Conservation (phyloP, 1,140 invertebrate species). For the Oncopeltus fasciatus region DNA sequence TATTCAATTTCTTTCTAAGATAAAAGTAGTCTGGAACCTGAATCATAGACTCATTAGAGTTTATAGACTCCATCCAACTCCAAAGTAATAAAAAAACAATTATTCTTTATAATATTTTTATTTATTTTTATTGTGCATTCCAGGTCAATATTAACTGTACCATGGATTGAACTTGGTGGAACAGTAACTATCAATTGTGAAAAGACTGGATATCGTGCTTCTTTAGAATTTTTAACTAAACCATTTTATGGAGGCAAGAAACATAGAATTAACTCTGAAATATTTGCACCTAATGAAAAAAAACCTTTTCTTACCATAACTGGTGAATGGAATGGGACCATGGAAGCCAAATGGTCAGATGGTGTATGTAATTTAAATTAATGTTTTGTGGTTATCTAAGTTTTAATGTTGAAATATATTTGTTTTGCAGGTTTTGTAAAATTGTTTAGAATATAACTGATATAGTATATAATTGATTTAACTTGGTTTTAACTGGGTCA, state of each 20-base stretch:
- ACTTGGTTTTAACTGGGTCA: no score
- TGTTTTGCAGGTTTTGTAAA: no score
- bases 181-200: conserved; percentile 72
- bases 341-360: conserved; percentile 75
- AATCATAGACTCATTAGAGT: no score
- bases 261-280: conserved; percentile 73
- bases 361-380: conserved; percentile 40
- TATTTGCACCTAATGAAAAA: conserved; percentile 60
- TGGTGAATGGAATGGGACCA: conserved; percentile 92
- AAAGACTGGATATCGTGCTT: conserved; percentile 77
- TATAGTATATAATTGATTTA: no score
- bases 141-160: conserved; percentile 85
- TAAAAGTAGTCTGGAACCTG: not conserved
- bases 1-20: not conserved
- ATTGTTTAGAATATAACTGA: no score
- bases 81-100: not conserved
- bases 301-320: conserved; percentile 74
- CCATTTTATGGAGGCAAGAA: conserved; percentile 94
- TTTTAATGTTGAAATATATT: no score
- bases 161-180: conserved; percentile 93
- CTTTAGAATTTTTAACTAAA: conserved; percentile 88
- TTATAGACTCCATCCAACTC: no score
- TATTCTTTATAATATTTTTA: not conserved
- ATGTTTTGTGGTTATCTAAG: not conserved
- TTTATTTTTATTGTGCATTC: no score